phyloP scores from a whole-genome alignment of 1,140 invertebrate genomes.

The Cydia amplana region DNA sequence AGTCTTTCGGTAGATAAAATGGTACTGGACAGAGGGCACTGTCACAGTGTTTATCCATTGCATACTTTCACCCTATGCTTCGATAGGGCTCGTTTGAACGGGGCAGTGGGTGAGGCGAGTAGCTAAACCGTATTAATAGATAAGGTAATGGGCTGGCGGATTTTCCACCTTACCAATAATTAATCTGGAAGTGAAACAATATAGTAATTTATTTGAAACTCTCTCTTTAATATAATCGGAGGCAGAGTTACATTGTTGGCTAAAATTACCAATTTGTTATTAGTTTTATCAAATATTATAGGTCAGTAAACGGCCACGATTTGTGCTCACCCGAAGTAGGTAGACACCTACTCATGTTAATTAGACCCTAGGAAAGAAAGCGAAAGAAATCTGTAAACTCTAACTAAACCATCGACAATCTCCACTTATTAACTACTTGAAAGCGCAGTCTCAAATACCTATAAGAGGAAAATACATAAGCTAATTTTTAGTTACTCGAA shows the following conservation, averaged over 20 bases:
- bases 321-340: too few relatives aligned
- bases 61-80: constrained; percentile 72
- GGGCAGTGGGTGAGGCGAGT: constrained; percentile 35
- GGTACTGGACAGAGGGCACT: constrained; percentile 69
- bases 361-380: too few relatives aligned
- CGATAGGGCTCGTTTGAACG: constrained; percentile 47
- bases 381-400: too few relatives aligned
- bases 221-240: not conserved
- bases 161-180: not conserved
- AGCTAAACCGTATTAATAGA: constrained; percentile 14
- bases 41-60: constrained; percentile 68
- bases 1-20: constrained; percentile 44
- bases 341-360: too few relatives aligned
- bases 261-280: not conserved
- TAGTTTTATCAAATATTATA: not conserved
- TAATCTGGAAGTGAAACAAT: not conserved
- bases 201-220: constrained; percentile 4
- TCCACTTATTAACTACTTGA: too few relatives aligned
- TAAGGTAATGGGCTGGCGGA: constrained; percentile 7
- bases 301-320: too few relatives aligned
- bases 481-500: too few relatives aligned
- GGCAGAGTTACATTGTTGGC: not conserved
- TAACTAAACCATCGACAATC: too few relatives aligned
- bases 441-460: too few relatives aligned
- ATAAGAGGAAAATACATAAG: too few relatives aligned